Conservation (phyloP, 37 sponge, comb jelly and placozoan genomes). For the Spongilla lacustris region DNA sequence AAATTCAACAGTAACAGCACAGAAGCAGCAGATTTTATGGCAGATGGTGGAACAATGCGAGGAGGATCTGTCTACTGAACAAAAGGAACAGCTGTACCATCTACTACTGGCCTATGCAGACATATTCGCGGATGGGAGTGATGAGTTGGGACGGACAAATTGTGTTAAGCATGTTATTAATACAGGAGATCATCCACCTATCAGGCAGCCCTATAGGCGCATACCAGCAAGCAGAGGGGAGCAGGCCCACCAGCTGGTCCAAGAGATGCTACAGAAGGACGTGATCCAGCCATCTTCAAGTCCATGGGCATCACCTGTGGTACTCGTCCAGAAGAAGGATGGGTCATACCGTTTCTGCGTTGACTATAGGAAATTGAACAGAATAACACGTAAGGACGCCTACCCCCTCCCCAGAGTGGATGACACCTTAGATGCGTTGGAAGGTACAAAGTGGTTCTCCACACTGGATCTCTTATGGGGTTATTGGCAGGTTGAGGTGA, state of each 20-base stretch:
- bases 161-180: not conserved
- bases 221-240: not conserved
- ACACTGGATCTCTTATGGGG: constrained; percentile 41
- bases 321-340: not conserved
- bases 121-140: not conserved
- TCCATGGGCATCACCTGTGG: constrained; percentile 21
- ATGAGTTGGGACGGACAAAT: not conserved
- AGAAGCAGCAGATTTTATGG: constrained; percentile 1
- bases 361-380: constrained; percentile 26
- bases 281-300: constrained; percentile 13
- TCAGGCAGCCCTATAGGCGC: constrained; percentile 11
- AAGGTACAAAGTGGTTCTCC: constrained; percentile 22
- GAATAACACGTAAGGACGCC: constrained; percentile 9
- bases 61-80: not conserved
- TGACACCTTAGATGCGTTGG: constrained; percentile 19
- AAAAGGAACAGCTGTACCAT: constrained; percentile 3
- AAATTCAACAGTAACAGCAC: not conserved
- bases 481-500: constrained; percentile 47
- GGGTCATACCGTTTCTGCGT: constrained; percentile 14
- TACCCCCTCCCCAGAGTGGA: constrained; percentile 39
- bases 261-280: constrained; percentile 17
- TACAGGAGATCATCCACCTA: constrained; percentile 19
- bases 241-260: not conserved
- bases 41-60: not conserved
- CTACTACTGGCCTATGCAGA: constrained; percentile 4